Percentiles rank a stretch among this genome's conserved stretches.
Conservation (phyloP, 2,113 vertebrate genomes). For the Calyptommatus sinebrachiatus region DNA sequence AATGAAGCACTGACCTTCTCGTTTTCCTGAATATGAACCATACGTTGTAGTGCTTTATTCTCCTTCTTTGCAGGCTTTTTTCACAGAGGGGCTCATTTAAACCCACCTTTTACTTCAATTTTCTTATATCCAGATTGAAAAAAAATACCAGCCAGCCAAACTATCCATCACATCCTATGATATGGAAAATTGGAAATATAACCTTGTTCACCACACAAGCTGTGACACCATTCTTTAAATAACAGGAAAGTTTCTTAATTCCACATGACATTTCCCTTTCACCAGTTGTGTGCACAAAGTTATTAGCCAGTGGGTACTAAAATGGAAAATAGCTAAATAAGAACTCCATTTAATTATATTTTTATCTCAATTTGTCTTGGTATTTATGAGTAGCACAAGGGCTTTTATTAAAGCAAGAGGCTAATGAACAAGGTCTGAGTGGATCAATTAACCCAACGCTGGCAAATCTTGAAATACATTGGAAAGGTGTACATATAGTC, state of each 20-base stretch:
- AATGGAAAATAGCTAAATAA: slow-evolving; percentile 45
- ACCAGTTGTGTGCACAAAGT: slow-evolving; percentile 20
- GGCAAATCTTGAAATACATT: slow-evolving; percentile 54
- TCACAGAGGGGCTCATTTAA: background rate
- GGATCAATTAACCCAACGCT: slow-evolving; percentile 51
- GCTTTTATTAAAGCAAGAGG: slow-evolving; percentile 60
- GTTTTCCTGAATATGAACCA: too few species aligned
- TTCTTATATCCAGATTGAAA: background rate
- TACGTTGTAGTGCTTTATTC: background rate
- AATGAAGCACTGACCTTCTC: too few species aligned
- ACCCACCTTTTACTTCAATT: background rate
- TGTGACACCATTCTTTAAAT: background rate
- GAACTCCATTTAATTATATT: slow-evolving; percentile 48
- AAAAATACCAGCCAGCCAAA: too few species aligned
- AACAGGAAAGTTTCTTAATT: slow-evolving; percentile 34
- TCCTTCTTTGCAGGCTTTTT: background rate
- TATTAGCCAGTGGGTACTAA: slow-evolving; percentile 40
- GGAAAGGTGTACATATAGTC: slow-evolving; percentile 35
- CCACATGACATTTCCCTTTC: slow-evolving; percentile 33
- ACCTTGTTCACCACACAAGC: background rate
- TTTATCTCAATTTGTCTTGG: slow-evolving; percentile 56
- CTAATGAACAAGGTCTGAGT: slow-evolving; percentile 57
- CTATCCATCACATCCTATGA: background rate
- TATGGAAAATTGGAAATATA: background rate
- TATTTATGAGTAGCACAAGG: slow-evolving; percentile 47